These are phyloP conservation scores for Busseola fusca DNA, from an alignment of 2,888 invertebrate genomes.

Conservation along the genomic window DNA sequence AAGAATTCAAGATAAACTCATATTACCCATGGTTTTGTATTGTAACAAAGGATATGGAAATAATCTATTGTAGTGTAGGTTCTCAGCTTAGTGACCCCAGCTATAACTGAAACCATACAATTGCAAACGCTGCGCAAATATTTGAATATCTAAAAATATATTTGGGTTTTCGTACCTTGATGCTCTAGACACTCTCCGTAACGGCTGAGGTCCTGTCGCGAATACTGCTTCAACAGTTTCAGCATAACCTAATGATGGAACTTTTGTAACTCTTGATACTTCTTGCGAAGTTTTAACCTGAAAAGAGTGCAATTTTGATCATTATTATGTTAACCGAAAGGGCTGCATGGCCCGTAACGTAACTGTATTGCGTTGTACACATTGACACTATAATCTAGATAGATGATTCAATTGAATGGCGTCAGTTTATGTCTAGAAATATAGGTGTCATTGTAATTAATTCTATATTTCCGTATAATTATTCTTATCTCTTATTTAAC, in stretches of 20 bases:
- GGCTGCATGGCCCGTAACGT: neutral
- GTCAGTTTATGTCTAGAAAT: neutral
- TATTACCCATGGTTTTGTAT: too few species aligned
- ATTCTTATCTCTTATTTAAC: slow-evolving; percentile 30
- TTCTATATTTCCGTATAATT: slow-evolving; percentile 29
- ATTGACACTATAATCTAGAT: neutral
- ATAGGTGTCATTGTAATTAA: slow-evolving; percentile 23
- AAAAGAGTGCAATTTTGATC: slow-evolving; percentile 45
- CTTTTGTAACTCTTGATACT: slow-evolving; percentile 84
- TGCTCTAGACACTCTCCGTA: slow-evolving; percentile 87
- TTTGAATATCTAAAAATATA: neutral
- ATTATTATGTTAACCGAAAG: neutral
- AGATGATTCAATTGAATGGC: neutral
- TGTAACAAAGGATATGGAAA: neutral
- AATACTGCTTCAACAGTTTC: slow-evolving; percentile 91
- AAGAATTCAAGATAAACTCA: slow-evolving; percentile 1
- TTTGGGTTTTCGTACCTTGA: slow-evolving; percentile 89
- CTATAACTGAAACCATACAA: neutral
- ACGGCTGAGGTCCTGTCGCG: slow-evolving; percentile 87
- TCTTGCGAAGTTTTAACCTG: slow-evolving; percentile 88
- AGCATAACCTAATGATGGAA: slow-evolving; percentile 89
- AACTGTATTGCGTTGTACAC: neutral
- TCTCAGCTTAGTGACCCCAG: neutral
- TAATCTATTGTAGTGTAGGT: neutral
- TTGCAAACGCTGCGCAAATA: neutral